Evolutionary conservation across 1,140 invertebrate species (phyloP).

Genomic region (Chionoecetes opilio): DNA sequence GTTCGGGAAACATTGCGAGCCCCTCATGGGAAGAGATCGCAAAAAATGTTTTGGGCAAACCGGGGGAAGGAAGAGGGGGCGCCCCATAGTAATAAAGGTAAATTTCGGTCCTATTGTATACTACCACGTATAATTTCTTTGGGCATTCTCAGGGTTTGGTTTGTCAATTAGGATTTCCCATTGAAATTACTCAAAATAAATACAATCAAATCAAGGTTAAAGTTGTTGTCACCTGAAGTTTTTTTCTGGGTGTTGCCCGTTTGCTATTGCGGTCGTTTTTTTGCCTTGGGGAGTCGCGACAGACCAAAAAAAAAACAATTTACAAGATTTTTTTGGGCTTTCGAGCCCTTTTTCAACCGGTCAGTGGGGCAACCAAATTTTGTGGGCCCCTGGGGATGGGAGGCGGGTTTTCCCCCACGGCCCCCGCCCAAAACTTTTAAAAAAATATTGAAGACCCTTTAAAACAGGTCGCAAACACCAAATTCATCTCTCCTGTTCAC

Average conservation of each 20-base stretch:
- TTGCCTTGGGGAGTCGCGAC: no score
- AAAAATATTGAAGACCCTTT: conserved; percentile 88
- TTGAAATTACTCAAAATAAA: no score
- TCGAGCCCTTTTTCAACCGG: conserved; percentile 82
- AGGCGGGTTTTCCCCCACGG: conserved; percentile 86
- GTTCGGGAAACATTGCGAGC: conserved; percentile 90
- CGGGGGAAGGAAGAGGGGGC: neutral
- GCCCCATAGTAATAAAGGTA: conserved; percentile 21
- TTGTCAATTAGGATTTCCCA: no score
- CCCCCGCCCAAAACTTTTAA: conserved; percentile 87
- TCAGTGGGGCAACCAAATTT: conserved; percentile 91
- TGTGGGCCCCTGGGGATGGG: conserved; percentile 95
- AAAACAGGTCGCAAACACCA: conserved; percentile 83
- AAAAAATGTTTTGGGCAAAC: conserved; percentile 84
- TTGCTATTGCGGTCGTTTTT: no score
- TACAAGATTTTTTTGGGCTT: neutral
- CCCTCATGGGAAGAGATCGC: conserved; percentile 89
- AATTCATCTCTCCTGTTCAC: conserved; percentile 93
- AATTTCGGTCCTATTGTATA: neutral
- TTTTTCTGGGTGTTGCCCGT: no score
- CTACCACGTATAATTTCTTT: no score
- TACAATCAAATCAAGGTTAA: no score
- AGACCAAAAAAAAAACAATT: no score
- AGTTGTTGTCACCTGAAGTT: no score
- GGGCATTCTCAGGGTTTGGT: no score